These are phyloP conservation scores for Actinostola sp. DNA, from an alignment of 92 coral and sea anemone genomes.

Conservation along the genomic window DNA sequence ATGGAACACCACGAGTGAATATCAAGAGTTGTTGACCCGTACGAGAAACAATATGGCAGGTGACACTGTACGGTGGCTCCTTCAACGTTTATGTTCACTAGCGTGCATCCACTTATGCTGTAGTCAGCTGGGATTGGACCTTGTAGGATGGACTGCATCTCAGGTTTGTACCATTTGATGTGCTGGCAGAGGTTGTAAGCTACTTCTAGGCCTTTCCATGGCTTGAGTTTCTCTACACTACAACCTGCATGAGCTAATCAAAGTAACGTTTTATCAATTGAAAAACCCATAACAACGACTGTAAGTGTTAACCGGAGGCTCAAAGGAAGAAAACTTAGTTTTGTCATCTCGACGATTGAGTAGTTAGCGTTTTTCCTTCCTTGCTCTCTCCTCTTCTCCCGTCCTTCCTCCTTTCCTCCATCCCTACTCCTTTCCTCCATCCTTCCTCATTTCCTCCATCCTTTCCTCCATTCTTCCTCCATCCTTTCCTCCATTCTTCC, in stretches of 20 bases:
- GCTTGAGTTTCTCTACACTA: not conserved
- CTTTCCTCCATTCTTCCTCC: too few species aligned
- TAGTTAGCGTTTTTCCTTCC: too few species aligned
- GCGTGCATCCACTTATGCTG: constrained; percentile 19
- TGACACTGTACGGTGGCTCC: not conserved
- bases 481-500: too few species aligned
- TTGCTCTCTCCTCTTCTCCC: too few species aligned
- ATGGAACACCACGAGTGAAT: constrained; percentile 68
- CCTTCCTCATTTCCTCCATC: too few species aligned
- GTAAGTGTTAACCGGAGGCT: not conserved
- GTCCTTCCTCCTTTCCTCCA: too few species aligned
- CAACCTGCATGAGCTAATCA: constrained; percentile 7
- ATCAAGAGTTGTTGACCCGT: constrained; percentile 57
- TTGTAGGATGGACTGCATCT: constrained; percentile 13
- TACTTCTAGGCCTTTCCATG: constrained; percentile 42
- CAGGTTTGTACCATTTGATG: constrained; percentile 14
- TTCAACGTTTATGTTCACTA: not conserved
- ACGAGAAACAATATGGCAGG: constrained; percentile 36
- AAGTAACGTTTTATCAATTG: too few species aligned
- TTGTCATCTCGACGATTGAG: too few species aligned
- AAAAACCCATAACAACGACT: not conserved
- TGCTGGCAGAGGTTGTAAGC: constrained; percentile 22
- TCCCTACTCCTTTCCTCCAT: too few species aligned
- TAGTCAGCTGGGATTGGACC: constrained; percentile 1
- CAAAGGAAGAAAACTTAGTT: not conserved